phyloP scores from a whole-genome alignment of 2,113 vertebrate species.

The Sporophila hypoxantha region DNA sequence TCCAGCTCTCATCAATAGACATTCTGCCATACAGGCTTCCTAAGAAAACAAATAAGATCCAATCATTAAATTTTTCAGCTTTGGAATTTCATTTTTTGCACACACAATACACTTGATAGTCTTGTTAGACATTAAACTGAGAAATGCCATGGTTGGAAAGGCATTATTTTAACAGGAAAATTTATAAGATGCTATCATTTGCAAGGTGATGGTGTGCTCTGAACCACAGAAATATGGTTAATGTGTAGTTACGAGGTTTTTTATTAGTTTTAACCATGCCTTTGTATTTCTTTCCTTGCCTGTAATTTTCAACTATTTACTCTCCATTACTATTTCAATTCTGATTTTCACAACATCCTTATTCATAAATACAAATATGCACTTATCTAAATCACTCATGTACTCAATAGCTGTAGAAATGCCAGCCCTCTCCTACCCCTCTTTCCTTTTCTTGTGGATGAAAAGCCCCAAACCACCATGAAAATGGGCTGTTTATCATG shows the following conservation, averaged over 20 bases:
- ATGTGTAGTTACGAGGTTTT: neutral
- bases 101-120: neutral
- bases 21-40: neutral
- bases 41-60: neutral
- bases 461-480: neutral
- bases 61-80: neutral
- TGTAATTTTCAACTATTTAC: neutral
- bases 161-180: neutral
- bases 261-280: neutral
- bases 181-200: neutral
- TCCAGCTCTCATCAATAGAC: neutral
- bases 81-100: neutral
- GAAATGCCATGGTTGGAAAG: neutral
- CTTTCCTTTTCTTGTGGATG: neutral
- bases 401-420: neutral
- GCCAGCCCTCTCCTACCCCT: neutral
- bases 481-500: neutral
- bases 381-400: neutral
- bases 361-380: neutral
- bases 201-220: neutral
- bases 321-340: neutral
- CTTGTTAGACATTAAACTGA: neutral
- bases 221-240: neutral
- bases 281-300: neutral
- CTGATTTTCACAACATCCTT: neutral